Evolutionary conservation across 2,888 invertebrate genomes (phyloP).

Genomic region (Pristionchus exspectatus): DNA sequence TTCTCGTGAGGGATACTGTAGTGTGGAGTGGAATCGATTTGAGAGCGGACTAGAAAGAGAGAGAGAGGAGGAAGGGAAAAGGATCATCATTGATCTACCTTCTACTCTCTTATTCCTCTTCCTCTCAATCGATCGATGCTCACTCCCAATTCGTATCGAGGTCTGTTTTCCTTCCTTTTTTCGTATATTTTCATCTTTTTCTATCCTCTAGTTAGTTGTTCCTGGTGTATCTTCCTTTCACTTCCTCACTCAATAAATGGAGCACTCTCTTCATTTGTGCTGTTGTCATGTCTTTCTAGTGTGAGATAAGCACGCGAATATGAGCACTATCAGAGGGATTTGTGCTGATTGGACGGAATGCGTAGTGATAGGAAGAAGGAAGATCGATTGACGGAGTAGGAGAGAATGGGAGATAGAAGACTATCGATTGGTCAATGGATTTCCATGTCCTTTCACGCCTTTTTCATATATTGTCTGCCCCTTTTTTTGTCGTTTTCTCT

Average conservation of each 20-base stretch:
- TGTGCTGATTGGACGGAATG: constrained; percentile 10
- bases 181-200: background rate
- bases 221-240: background rate
- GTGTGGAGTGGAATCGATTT: constrained; percentile 29
- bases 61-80: background rate
- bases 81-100: constrained; percentile 26
- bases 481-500: background rate
- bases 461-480: background rate
- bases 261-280: constrained; percentile 1
- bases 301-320: background rate
- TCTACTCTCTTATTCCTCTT: background rate
- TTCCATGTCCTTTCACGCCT: background rate
- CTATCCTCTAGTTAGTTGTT: background rate
- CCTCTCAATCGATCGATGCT: constrained; percentile 34
- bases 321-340: background rate
- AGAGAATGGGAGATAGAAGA: background rate
- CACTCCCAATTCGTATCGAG: constrained; percentile 47
- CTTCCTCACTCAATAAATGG: background rate
- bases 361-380: background rate
- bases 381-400: background rate
- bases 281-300: background rate
- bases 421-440: background rate
- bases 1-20: constrained; percentile 27
- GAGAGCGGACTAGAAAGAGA: constrained; percentile 20
- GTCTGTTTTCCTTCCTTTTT: constrained; percentile 16